Percentiles rank a stretch among this genome's conserved stretches.
Conservation (phyloP, 2,113 vertebrate genomes). For the Burhinus bistriatus region DNA sequence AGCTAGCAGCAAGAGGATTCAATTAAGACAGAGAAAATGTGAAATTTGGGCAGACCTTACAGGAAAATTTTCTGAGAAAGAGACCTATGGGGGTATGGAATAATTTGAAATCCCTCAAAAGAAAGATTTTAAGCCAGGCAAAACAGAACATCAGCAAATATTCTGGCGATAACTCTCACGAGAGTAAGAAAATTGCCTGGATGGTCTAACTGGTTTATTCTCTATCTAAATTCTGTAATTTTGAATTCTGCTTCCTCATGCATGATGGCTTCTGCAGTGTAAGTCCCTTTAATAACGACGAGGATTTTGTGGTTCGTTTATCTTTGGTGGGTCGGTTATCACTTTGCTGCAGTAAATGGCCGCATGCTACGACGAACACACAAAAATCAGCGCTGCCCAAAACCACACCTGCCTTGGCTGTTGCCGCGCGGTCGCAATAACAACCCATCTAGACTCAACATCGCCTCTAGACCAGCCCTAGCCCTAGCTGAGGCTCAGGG, state of each 20-base stretch:
- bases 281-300: not conserved
- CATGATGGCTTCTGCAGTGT: not conserved
- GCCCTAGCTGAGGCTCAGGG: not conserved
- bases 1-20: not conserved
- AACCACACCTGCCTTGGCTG: not conserved
- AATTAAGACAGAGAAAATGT: conserved; percentile 15
- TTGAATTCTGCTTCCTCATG: not conserved
- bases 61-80: not conserved
- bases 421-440: accelerated
- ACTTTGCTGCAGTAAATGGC: not conserved
- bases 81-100: not conserved
- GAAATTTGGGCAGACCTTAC: conserved; percentile 15
- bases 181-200: not conserved
- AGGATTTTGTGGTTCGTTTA: not conserved
- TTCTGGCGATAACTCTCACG: not conserved
- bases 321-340: not conserved
- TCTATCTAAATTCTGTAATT: not conserved
- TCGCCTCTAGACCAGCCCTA: not conserved
- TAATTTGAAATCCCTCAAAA: not conserved
- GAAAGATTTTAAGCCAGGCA: not conserved
- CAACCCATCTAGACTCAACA: not conserved
- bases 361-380: accelerated
- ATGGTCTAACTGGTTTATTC: not conserved
- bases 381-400: not conserved
- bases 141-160: not conserved